These are phyloP conservation scores for Elmis aenea DNA, from an alignment of 2,888 invertebrate genomes.

Conservation along the genomic window DNA sequence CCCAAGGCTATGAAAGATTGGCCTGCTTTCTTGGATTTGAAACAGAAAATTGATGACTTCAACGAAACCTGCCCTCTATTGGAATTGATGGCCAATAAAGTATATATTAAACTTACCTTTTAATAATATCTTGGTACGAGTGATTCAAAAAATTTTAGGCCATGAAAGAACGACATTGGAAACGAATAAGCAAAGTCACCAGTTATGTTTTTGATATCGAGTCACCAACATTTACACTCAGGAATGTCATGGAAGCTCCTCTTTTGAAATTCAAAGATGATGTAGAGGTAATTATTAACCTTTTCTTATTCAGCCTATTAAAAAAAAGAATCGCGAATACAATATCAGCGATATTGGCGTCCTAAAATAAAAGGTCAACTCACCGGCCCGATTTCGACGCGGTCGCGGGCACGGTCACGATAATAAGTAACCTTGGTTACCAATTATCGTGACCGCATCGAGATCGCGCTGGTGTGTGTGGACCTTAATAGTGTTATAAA, in stretches of 20 bases:
- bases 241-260: constrained; percentile 80
- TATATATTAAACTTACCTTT: constrained; percentile 13
- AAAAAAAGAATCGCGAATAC: too few species aligned
- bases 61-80: constrained; percentile 81
- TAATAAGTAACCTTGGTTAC: too few species aligned
- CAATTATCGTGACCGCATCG: too few species aligned
- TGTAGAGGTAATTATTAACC: constrained; percentile 62
- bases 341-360: too few species aligned
- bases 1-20: constrained; percentile 83
- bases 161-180: constrained; percentile 54
- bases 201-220: constrained; percentile 71
- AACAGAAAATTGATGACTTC: constrained; percentile 86
- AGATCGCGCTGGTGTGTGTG: too few species aligned
- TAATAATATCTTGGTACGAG: neutral
- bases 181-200: constrained; percentile 54
- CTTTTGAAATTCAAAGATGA: constrained; percentile 78
- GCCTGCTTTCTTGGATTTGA: constrained; percentile 81
- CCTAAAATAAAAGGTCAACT: too few species aligned
- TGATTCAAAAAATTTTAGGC: constrained; percentile 38
- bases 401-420: too few species aligned
- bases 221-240: constrained; percentile 72
- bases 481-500: too few species aligned
- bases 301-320: neutral
- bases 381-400: too few species aligned
- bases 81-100: constrained; percentile 83